Evolutionary conservation across 2,113 vertebrate species (phyloP).

Genomic region (Trichechus manatus): DNA sequence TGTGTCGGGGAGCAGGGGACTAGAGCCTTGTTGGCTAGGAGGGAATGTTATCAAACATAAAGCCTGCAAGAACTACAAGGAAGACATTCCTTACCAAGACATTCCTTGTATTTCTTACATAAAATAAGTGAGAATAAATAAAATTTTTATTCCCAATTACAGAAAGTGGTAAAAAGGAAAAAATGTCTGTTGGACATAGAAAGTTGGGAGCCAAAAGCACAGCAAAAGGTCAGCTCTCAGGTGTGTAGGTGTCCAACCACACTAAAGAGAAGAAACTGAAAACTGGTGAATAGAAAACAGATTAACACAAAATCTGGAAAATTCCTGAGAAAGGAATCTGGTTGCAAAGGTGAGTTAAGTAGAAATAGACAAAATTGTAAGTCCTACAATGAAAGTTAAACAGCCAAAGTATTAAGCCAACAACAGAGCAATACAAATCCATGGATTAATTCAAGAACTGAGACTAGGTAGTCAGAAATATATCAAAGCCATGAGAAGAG

Average conservation of each 20-base stretch:
- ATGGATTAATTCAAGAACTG: no score
- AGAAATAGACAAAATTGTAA: no score
- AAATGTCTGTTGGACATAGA: background rate
- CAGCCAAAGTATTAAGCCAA: no score
- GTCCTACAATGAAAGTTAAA: no score
- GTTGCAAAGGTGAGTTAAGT: background rate
- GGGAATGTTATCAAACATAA: background rate
- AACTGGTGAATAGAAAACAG: background rate
- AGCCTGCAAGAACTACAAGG: background rate
- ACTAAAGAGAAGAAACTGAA: background rate
- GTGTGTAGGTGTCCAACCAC: background rate
- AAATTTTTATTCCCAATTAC: background rate
- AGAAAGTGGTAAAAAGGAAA: background rate
- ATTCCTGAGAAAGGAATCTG: background rate
- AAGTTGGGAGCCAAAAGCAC: background rate
- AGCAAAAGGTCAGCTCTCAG: background rate
- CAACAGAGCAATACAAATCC: no score
- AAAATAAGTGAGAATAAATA: background rate
- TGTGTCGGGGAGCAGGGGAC: background rate
- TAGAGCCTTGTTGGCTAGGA: background rate
- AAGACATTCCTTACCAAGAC: background rate
- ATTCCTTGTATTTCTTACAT: background rate
- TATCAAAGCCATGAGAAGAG: no score
- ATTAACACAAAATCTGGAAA: background rate
- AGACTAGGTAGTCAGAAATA: no score